Evolutionary conservation across 1,140 invertebrate genomes (phyloP).

Genomic region (Drosophila bifasciata): DNA sequence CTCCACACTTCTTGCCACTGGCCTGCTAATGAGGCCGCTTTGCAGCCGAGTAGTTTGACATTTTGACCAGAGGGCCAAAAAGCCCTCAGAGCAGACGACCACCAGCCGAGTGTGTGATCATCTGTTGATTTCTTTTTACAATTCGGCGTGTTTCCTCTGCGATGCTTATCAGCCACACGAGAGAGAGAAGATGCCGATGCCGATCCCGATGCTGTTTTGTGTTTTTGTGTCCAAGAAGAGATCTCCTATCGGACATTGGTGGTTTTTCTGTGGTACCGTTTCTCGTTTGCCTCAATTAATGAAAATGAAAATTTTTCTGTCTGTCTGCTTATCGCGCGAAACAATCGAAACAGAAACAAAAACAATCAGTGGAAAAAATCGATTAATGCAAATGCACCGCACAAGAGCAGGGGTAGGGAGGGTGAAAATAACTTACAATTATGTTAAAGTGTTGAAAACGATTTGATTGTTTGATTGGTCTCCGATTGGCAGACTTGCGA

Average conservation of each 20-base stretch:
- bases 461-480: constrained; percentile 58
- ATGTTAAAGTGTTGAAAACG: constrained; percentile 78
- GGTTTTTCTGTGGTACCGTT: constrained; percentile 27
- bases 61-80: constrained; percentile 50
- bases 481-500: constrained; percentile 24
- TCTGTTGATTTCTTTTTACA: constrained; percentile 62
- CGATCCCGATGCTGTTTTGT: constrained; percentile 8
- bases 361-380: constrained; percentile 40
- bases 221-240: constrained; percentile 18
- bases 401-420: neutral
- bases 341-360: neutral
- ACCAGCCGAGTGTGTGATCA: constrained; percentile 63
- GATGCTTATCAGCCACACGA: constrained; percentile 59
- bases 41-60: constrained; percentile 56
- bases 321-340: constrained; percentile 52
- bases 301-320: constrained; percentile 56
- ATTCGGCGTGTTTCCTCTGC: constrained; percentile 29
- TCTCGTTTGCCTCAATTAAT: constrained; percentile 69
- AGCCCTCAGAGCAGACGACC: constrained; percentile 33
- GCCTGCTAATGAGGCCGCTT: constrained; percentile 67
- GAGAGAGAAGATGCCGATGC: too few relatives aligned
- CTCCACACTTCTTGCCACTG: constrained; percentile 43
- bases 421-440: constrained; percentile 72
- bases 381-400: constrained; percentile 70
- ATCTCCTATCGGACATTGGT: constrained; percentile 21